Conservation (phyloP, 2,888 invertebrate genomes). For the Volucella zonaria region DNA sequence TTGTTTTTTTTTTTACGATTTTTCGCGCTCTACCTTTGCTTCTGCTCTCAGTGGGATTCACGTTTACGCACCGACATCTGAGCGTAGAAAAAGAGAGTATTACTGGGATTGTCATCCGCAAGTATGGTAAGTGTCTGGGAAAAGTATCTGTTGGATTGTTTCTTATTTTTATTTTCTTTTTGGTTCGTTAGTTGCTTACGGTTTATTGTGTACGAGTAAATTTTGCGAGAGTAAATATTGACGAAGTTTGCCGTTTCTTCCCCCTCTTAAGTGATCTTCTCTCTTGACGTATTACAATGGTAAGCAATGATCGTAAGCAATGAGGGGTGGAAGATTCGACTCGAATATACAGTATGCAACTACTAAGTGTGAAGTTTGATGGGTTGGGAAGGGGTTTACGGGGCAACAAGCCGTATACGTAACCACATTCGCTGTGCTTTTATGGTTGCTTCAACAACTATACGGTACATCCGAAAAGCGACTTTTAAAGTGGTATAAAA, state of each 20-base stretch:
- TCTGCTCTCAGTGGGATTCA: slow-evolving; percentile 22
- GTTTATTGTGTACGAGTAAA: slow-evolving; percentile 61
- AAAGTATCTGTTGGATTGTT: slow-evolving; percentile 21
- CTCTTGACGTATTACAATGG: slow-evolving; percentile 38
- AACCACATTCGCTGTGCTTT: slow-evolving; percentile 58
- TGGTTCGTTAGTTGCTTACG: slow-evolving; percentile 63
- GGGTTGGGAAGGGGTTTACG: slow-evolving; percentile 25
- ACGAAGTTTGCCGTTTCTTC: slow-evolving; percentile 45
- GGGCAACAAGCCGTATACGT: slow-evolving; percentile 66
- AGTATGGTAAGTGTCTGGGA: slow-evolving; percentile 34
- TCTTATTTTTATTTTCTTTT: slow-evolving; percentile 48
- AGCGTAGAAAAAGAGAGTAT: slow-evolving; percentile 38
- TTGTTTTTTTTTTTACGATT: slow-evolving; percentile 9
- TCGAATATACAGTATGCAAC: slow-evolving; percentile 12
- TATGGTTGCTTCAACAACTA: slow-evolving; percentile 39
- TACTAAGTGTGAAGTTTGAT: background rate
- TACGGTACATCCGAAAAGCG: slow-evolving; percentile 61
- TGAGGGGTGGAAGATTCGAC: slow-evolving; percentile 65
- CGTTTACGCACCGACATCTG: slow-evolving; percentile 22
- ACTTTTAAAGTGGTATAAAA: slow-evolving; percentile 80
- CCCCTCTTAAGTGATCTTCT: slow-evolving; percentile 38
- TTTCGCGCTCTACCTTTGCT: slow-evolving; percentile 58
- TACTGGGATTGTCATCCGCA: slow-evolving; percentile 18
- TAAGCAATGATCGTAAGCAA: slow-evolving; percentile 65
- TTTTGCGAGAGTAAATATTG: slow-evolving; percentile 73